Conservation (phyloP, 2,888 invertebrate genomes). For the Pristionchus fissidentatus region DNA sequence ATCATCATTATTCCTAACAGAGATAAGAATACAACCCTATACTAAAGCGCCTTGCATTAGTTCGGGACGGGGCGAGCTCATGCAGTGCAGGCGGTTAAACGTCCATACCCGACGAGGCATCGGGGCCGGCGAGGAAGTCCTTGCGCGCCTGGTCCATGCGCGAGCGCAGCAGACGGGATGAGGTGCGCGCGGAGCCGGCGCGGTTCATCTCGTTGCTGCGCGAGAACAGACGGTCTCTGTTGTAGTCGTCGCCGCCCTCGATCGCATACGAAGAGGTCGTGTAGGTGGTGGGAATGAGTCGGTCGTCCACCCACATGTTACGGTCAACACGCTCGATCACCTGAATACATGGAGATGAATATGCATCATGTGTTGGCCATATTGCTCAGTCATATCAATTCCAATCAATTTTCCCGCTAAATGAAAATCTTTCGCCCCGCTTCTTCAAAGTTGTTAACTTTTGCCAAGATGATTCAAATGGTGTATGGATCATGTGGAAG, state of each 20-base stretch:
- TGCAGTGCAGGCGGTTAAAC: constrained; percentile 37
- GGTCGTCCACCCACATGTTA: constrained; percentile 70
- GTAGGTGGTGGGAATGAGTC: constrained; percentile 55
- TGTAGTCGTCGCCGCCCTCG: constrained; percentile 54
- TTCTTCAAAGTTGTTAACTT: not conserved
- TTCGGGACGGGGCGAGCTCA: not conserved
- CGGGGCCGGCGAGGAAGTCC: constrained; percentile 64
- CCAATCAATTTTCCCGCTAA: not conserved
- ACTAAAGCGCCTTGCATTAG: not conserved
- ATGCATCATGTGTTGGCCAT: too few relatives aligned
- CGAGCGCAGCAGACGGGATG: constrained; percentile 58
- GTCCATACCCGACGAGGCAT: constrained; percentile 62
- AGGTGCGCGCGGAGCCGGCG: constrained; percentile 59
- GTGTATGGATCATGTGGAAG: too few relatives aligned
- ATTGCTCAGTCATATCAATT: too few relatives aligned
- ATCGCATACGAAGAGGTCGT: constrained; percentile 48
- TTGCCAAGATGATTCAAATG: not conserved
- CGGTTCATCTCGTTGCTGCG: constrained; percentile 60
- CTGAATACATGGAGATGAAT: constrained; percentile 51
- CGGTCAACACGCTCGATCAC: constrained; percentile 74
- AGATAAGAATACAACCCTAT: too few relatives aligned
- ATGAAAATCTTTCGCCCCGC: not conserved
- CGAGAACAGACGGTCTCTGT: constrained; percentile 59
- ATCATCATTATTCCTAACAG: too few relatives aligned
- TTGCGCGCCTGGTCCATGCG: constrained; percentile 70